These are phyloP conservation scores for Chrysomallon squamiferum DNA, from an alignment of 1,140 invertebrate genomes.

Conservation along the genomic window DNA sequence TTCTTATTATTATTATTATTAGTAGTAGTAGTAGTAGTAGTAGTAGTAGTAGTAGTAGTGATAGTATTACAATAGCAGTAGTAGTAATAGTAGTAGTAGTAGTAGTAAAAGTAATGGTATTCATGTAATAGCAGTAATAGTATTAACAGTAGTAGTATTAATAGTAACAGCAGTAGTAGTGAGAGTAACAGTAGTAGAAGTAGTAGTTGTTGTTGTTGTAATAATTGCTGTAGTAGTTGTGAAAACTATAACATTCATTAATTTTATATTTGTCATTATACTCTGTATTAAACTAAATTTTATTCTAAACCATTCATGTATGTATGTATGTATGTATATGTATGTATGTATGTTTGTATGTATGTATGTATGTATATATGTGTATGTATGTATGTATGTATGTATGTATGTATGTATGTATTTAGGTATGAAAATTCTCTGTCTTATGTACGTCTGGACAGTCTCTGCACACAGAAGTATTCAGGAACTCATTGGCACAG, in stretches of 20 bases:
- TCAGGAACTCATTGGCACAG: no score
- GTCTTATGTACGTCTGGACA: no score
- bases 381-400: no score
- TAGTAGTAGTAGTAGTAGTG: neutral
- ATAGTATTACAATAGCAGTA: neutral
- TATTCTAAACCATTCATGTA: no score
- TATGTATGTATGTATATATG: no score
- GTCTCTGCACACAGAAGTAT: no score
- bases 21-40: constrained; percentile 7
- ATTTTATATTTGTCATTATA: no score
- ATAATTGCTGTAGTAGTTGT: neutral
- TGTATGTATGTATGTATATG: no score
- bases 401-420: no score
- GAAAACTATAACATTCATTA: neutral
- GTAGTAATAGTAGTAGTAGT: constrained; percentile 8
- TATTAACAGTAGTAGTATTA: neutral
- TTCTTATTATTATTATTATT: neutral
- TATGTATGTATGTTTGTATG: no score
- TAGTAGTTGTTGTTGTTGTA: neutral
- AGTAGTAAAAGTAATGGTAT: neutral
- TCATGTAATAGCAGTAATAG: neutral
- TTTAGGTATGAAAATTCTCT: no score
- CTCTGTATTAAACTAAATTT: no score
- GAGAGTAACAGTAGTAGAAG: neutral
- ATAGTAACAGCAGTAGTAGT: neutral